Percentiles rank a stretch among this genome's conserved stretches.
These are phyloP conservation scores for Rhagonycha lutea DNA, from an alignment of 2,888 invertebrate species.

Conservation along the genomic window DNA sequence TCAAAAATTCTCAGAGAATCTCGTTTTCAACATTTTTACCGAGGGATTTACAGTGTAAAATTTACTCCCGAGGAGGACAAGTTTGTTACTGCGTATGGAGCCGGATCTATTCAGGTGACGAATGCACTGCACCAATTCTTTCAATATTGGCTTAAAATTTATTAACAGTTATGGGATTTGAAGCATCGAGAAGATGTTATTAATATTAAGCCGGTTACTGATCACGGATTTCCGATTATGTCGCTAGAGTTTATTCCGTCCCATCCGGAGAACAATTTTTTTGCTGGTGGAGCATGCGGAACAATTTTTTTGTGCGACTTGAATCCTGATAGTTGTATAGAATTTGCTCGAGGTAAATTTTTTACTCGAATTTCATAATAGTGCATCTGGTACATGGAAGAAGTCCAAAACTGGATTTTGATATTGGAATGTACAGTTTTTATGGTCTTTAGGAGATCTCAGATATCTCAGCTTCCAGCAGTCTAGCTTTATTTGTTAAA, in stretches of 20 bases:
- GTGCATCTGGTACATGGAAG: no score
- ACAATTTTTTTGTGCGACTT: constrained; percentile 44
- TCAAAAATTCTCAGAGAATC: constrained; percentile 39
- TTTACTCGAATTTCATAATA: not conserved
- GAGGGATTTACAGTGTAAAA: constrained; percentile 50
- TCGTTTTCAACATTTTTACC: constrained; percentile 43
- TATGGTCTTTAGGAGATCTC: no score
- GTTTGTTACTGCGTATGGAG: constrained; percentile 58
- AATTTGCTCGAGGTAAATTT: constrained; percentile 42
- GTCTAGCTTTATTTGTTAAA: no score
- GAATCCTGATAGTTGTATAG: constrained; percentile 37
- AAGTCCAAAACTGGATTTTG: no score
- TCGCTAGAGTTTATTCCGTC: constrained; percentile 45
- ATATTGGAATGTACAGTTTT: no score
- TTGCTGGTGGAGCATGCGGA: constrained; percentile 48
- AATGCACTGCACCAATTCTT: not conserved
- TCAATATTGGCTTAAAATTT: not conserved
- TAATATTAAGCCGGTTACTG: constrained; percentile 35
- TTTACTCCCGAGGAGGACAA: constrained; percentile 56
- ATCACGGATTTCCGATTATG: constrained; percentile 45
- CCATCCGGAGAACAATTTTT: constrained; percentile 37
- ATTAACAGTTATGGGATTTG: constrained; percentile 42
- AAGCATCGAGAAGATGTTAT: constrained; percentile 38
- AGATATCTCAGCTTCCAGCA: no score
- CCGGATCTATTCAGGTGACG: constrained; percentile 61